Evolutionary conservation across 2,888 invertebrate species (phyloP), one percentile per base, ranked within the genome.

Genomic region (Lobophora halterata): DNA sequence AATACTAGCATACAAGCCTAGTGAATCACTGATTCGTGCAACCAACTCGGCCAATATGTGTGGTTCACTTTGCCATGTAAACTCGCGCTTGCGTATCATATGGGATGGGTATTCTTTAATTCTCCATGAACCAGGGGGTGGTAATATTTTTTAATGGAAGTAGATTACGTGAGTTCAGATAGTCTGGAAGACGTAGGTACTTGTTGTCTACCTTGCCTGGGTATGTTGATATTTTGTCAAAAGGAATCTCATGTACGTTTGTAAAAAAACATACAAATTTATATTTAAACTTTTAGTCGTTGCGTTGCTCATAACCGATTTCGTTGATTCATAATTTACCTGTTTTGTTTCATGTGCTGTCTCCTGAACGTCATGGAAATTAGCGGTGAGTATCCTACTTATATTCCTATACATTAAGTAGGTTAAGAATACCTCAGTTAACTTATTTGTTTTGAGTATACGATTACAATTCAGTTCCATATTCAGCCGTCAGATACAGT

Each of bases 271-370:
- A 2, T 5, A 17, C n/a, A 17, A 4, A 6, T 6, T 14, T 5
- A 11, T 17, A 17, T 21, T 7, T 25, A 11, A 8, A 2, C 20
- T 30, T 30, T 20, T 10, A 30, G 30, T n/a, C n/a, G n/a, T n/a
- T n/a, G n/a, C n/a, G n/a, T 5, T 17, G 17, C 3, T 6, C 17
- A 2, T 17, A 2, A n/a, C 5, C 5, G 5, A 17, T 2, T 38
- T 20, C 19, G 11, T 28, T 11, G 18, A 19, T 36, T 23, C 13
- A 24, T 12, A 47, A 44, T 33, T 40, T 40, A 32, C 46, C n/a
- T n/a, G n/a, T 46, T 38, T 83, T 85, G 79, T 87, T 87, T 55
- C 85, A 87, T 87, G 86, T 87, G 79, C 76, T 65, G 81, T 39
- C 57, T 55, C 44, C 41, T 53, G 61, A 46, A 42, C 38, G 49